phyloP scores from a whole-genome alignment of 1,140 invertebrate genomes.

The Papilio polytes region DNA sequence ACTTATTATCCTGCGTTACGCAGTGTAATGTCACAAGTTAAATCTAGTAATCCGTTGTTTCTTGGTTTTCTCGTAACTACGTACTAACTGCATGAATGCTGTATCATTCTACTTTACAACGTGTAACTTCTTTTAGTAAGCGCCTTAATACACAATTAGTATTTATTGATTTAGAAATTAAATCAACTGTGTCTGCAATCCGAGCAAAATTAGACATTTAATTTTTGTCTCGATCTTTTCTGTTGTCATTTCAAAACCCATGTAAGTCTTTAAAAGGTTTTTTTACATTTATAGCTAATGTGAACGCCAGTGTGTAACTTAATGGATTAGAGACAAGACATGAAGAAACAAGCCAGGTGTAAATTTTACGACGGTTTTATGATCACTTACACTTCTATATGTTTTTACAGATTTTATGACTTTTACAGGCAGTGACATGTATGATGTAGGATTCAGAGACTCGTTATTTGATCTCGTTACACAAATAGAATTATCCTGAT shows the following conservation, averaged over 20 bases:
- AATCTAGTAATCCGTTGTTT: too few relatives aligned
- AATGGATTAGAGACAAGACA: slow-evolving; percentile 4
- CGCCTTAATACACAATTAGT: too few relatives aligned
- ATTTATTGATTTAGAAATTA: too few relatives aligned
- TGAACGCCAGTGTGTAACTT: neutral
- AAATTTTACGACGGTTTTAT: slow-evolving; percentile 12
- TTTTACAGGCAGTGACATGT: neutral
- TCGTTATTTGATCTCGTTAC: neutral
- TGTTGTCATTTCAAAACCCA: neutral
- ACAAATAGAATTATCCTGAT: neutral
- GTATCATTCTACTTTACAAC: too few relatives aligned
- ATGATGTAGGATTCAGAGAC: neutral
- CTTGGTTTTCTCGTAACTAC: too few relatives aligned
- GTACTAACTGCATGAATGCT: too few relatives aligned
- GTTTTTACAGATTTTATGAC: slow-evolving; percentile 21
- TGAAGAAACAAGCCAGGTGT: slow-evolving; percentile 13
- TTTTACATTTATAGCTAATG: slow-evolving; percentile 6
- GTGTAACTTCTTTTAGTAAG: too few relatives aligned
- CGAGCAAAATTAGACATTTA: too few relatives aligned
- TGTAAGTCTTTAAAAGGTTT: neutral
- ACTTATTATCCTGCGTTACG: too few relatives aligned
- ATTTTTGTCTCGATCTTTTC: too few relatives aligned
- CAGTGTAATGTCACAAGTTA: too few relatives aligned
- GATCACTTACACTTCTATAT: slow-evolving; percentile 1
- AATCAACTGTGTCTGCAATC: too few relatives aligned